Conservation (phyloP, 30 jellyfish, hydroid and myxozoan species). For the Aurelia coerulea region DNA sequence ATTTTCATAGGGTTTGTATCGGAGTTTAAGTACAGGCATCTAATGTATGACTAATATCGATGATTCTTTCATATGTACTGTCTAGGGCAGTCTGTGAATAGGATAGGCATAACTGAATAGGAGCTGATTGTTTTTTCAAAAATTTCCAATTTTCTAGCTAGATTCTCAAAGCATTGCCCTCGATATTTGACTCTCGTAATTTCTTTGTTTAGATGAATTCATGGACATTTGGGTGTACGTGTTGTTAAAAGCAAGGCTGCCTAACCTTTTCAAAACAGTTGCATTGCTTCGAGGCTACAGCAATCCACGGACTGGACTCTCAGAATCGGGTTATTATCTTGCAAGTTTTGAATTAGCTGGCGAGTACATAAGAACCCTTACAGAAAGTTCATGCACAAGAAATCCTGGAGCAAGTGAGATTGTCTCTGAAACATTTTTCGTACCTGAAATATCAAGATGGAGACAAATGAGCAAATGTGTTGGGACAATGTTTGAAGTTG, state of each 20-base stretch:
- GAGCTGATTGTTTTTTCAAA: too few relatives aligned
- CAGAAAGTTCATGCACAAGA: neutral
- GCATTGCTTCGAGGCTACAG: constrained; percentile 72
- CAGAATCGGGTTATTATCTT: constrained; percentile 78
- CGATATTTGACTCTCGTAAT: too few relatives aligned
- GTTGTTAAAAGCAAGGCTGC: constrained; percentile 66
- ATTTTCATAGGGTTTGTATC: too few relatives aligned
- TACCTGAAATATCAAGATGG: constrained; percentile 36
- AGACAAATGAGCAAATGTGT: neutral
- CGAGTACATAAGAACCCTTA: constrained; percentile 58
- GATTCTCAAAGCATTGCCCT: too few relatives aligned
- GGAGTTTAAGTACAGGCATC: too few relatives aligned
- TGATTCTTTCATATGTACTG: too few relatives aligned
- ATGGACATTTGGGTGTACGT: constrained; percentile 89
- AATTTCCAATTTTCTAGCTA: too few relatives aligned
- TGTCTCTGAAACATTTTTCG: constrained; percentile 4
- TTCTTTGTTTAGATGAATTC: constrained; percentile 64
- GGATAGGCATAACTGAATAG: too few relatives aligned
- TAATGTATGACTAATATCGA: too few relatives aligned
- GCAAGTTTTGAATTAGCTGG: constrained; percentile 87
- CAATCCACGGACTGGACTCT: constrained; percentile 64
- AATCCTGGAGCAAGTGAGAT: neutral
- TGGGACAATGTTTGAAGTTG: constrained; percentile 1
- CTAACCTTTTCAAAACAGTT: constrained; percentile 46
- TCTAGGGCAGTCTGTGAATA: too few relatives aligned